Evolutionary conservation across 2,797 vertebrate genomes (phyloP).

Genomic region (Eulemur rubriventer): DNA sequence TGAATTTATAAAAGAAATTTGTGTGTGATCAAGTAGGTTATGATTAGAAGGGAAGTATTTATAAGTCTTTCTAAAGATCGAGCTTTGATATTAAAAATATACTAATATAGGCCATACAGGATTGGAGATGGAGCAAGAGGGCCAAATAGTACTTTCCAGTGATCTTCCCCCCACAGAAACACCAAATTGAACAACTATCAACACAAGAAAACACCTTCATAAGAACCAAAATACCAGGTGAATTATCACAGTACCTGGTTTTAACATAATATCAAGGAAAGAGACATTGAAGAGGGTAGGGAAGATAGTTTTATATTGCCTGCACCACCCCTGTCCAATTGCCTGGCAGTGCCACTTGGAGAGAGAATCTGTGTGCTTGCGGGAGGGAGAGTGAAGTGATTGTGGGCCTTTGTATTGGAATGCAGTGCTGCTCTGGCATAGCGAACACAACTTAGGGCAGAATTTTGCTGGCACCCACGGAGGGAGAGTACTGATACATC

Average conservation of each 20-base stretch:
- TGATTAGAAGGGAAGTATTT: background rate
- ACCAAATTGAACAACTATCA: background rate
- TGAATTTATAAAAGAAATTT: background rate
- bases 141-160: background rate
- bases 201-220: background rate
- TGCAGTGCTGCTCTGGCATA: background rate
- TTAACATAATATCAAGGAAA: background rate
- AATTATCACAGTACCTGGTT: background rate
- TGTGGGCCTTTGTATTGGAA: background rate
- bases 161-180: background rate
- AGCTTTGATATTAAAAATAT: background rate
- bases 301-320: background rate
- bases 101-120: background rate
- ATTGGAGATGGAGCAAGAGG: background rate
- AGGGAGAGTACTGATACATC: background rate
- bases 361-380: background rate
- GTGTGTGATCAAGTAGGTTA: background rate
- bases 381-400: background rate
- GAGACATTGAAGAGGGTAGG: background rate
- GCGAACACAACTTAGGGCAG: background rate
- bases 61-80: background rate
- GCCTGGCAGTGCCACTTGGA: background rate
- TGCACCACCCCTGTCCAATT: background rate
- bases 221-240: background rate
- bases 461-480: background rate